Evolutionary conservation across 2,797 vertebrate genomes (phyloP).

Genomic region (Selene dorsalis): DNA sequence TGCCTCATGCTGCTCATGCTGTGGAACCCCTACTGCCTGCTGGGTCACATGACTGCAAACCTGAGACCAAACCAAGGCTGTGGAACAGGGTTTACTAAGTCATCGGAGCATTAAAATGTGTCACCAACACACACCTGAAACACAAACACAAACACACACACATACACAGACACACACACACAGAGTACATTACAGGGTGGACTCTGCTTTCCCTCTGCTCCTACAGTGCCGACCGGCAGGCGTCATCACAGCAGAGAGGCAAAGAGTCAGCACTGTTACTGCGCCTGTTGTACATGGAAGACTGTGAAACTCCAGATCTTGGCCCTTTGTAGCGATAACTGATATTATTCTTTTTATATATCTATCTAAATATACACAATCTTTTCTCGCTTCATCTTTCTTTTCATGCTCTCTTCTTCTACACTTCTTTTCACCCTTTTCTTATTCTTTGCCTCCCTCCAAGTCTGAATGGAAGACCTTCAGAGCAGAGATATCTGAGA

Average conservation of each 20-base stretch:
- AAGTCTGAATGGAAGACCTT: slow-evolving; percentile 37
- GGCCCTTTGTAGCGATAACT: slow-evolving; percentile 81
- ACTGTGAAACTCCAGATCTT: slow-evolving; percentile 81
- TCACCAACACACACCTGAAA: slow-evolving; percentile 21
- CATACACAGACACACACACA: slow-evolving; percentile 15
- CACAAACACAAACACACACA: slow-evolving; percentile 8
- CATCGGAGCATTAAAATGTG: slow-evolving; percentile 47
- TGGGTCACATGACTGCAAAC: slow-evolving; percentile 50
- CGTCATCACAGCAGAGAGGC: slow-evolving; percentile 62
- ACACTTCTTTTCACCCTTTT: slow-evolving; percentile 29
- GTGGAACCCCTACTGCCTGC: slow-evolving; percentile 48
- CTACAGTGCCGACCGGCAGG: slow-evolving; percentile 66
- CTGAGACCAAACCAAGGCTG: slow-evolving; percentile 44
- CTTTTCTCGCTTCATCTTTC: slow-evolving; percentile 56
- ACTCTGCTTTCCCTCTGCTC: slow-evolving; percentile 70
- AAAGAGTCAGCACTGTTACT: slow-evolving; percentile 56
- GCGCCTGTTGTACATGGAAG: slow-evolving; percentile 70
- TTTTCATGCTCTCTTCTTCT: slow-evolving; percentile 48
- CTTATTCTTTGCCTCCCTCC: slow-evolving; percentile 39
- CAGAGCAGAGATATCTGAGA: slow-evolving; percentile 36
- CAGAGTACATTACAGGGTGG: slow-evolving; percentile 56
- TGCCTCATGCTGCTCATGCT: slow-evolving; percentile 54
- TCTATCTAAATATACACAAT: slow-evolving; percentile 55
- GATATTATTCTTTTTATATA: slow-evolving; percentile 68
- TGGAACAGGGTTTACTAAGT: slow-evolving; percentile 55